Conservation (phyloP, 2,888 invertebrate genomes). For the Callimorpha dominula region DNA sequence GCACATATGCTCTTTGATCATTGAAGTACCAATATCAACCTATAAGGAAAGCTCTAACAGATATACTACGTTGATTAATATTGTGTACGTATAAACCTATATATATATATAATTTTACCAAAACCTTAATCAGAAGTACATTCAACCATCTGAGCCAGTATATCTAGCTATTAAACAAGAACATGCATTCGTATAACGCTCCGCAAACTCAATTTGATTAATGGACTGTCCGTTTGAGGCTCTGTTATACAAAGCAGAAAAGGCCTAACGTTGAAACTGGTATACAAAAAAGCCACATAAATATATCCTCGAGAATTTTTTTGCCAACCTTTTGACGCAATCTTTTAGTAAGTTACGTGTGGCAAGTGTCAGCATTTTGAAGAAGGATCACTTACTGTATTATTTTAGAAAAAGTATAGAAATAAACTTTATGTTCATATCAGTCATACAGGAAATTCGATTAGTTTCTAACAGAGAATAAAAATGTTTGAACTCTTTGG, state of each 20-base stretch:
- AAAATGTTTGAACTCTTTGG: too few species aligned
- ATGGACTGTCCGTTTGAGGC: constrained; percentile 37
- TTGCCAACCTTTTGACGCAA: constrained; percentile 5
- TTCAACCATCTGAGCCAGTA: neutral
- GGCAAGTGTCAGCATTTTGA: constrained; percentile 2
- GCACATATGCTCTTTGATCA: neutral
- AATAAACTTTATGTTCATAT: neutral
- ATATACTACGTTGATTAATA: neutral
- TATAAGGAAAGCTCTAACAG: neutral
- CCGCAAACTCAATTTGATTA: constrained; percentile 45
- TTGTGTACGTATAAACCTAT: too few species aligned
- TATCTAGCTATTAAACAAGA: neutral
- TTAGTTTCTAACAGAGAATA: neutral
- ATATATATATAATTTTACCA: too few species aligned
- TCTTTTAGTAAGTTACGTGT: constrained; percentile 1
- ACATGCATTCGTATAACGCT: constrained; percentile 8
- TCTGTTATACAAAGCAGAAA: constrained; percentile 33
- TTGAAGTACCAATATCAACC: neutral
- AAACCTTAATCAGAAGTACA: too few species aligned
- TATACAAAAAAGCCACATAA: constrained; percentile 32
- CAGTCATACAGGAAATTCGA: neutral
- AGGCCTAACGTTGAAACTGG: constrained; percentile 36
- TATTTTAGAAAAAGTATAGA: neutral
- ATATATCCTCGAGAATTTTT: constrained; percentile 10
- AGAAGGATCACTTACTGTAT: neutral